Evolutionary conservation across 2,797 vertebrate species (phyloP).

Genomic region (Galago senegalensis): DNA sequence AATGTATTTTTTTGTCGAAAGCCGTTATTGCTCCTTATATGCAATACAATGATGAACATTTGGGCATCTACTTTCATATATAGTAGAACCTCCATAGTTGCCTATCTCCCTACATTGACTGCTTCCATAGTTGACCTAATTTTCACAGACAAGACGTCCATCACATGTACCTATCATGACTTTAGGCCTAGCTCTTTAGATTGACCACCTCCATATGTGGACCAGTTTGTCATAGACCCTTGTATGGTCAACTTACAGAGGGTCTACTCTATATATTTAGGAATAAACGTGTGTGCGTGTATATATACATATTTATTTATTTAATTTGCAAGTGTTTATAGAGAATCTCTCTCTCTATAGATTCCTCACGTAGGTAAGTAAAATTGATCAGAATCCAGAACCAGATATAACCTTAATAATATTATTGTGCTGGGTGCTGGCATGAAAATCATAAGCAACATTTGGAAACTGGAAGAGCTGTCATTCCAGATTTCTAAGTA

Average conservation of each 20-base stretch:
- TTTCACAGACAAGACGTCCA: too few relatives aligned
- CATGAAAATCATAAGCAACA: background rate
- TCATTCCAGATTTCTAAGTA: background rate
- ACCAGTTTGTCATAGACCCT: too few relatives aligned
- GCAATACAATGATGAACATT: background rate
- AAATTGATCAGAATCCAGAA: background rate
- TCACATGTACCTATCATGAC: too few relatives aligned
- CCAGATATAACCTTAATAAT: background rate
- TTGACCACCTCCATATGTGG: too few relatives aligned
- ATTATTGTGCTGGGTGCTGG: background rate
- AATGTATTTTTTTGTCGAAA: constrained; percentile 1
- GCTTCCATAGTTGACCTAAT: too few relatives aligned
- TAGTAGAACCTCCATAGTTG: background rate
- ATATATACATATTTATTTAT: too few relatives aligned
- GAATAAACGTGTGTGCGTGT: background rate
- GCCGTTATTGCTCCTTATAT: background rate
- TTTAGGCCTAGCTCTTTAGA: too few relatives aligned
- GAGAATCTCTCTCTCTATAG: background rate
- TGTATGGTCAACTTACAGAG: too few relatives aligned
- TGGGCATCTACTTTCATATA: background rate
- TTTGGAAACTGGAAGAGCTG: background rate
- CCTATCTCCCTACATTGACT: too few relatives aligned
- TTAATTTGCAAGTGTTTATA: too few relatives aligned
- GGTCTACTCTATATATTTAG: background rate
- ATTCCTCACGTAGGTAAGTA: background rate